A percentile compares a stretch with the other conserved stretches of the same genome.
phyloP scores from a whole-genome alignment of 2,888 invertebrate species.

The Eupithecia centaureata region DNA sequence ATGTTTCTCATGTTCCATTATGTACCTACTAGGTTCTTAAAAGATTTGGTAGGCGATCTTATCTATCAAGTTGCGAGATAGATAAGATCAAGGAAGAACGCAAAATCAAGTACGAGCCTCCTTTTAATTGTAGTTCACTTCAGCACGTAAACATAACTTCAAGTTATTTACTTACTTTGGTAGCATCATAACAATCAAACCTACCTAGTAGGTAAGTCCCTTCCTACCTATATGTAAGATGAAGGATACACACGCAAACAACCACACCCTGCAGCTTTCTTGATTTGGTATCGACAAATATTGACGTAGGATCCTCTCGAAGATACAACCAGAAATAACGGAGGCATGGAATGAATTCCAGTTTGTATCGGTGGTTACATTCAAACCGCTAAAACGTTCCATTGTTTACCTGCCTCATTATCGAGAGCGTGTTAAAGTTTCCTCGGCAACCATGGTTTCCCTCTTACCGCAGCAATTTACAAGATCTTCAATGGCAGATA shows the following conservation, averaged over 20 bases:
- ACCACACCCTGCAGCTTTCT: conserved; percentile 56
- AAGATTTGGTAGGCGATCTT: no score
- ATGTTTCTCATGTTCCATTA: no score
- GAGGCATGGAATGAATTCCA: conserved; percentile 63
- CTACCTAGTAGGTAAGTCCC: no score
- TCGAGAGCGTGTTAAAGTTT: conserved; percentile 47
- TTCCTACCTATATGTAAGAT: conserved; percentile 28
- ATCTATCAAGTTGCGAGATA: conserved; percentile 47
- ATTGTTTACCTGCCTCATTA: conserved; percentile 70
- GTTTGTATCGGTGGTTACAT: conserved; percentile 73
- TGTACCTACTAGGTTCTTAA: no score
- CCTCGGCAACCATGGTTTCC: conserved; percentile 38
- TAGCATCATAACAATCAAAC: conserved; percentile 11
- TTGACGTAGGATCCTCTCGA: conserved; percentile 71
- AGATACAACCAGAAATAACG: conserved; percentile 71
- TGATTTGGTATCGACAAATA: conserved; percentile 67
- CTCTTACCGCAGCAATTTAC: conserved; percentile 60
- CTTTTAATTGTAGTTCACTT: conserved; percentile 49
- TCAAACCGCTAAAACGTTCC: conserved; percentile 66
- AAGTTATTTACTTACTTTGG: conserved; percentile 9
- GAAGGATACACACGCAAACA: conserved; percentile 48
- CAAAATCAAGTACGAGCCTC: conserved; percentile 51
- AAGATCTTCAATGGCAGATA: conserved; percentile 67
- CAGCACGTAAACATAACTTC: neutral
- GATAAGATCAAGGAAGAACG: conserved; percentile 45